Evolutionary conservation across 2,888 invertebrate genomes (phyloP).

Genomic region (Cosmopolites sordidus): DNA sequence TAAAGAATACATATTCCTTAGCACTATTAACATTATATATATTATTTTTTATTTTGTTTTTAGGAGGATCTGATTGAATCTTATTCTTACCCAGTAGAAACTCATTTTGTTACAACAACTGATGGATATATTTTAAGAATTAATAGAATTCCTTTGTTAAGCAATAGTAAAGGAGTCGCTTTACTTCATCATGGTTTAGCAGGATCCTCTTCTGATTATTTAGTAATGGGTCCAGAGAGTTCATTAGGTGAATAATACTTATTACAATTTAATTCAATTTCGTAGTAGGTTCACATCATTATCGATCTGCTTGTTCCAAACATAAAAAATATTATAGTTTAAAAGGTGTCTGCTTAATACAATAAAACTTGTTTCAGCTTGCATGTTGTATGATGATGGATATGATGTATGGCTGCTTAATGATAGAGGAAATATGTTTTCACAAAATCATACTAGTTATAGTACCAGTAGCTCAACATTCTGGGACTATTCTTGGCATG

Average conservation of each 20-base stretch:
- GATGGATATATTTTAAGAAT: slow-evolving; percentile 57
- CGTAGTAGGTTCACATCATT: too few relatives aligned
- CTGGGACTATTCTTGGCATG: slow-evolving; percentile 67
- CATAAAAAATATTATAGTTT: too few relatives aligned
- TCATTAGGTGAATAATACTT: slow-evolving; percentile 43
- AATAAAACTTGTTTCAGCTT: too few relatives aligned
- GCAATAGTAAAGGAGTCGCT: slow-evolving; percentile 39
- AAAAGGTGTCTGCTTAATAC: too few relatives aligned
- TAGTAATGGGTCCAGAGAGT: slow-evolving; percentile 50
- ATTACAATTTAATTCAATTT: too few relatives aligned
- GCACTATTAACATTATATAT: too few relatives aligned
- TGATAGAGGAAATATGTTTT: slow-evolving; percentile 32
- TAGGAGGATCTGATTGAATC: slow-evolving; percentile 47
- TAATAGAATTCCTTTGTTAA: slow-evolving; percentile 54
- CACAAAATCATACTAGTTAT: slow-evolving; percentile 26
- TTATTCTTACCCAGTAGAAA: slow-evolving; percentile 49
- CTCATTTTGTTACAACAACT: slow-evolving; percentile 47
- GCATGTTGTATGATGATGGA: slow-evolving; percentile 34
- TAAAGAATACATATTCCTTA: too few relatives aligned
- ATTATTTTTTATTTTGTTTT: too few relatives aligned
- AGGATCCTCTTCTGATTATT: slow-evolving; percentile 53
- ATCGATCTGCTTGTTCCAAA: too few relatives aligned
- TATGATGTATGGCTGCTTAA: slow-evolving; percentile 39
- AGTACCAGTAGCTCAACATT: slow-evolving; percentile 40
- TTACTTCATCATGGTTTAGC: slow-evolving; percentile 55